A percentile compares a stretch with the other conserved stretches of the same genome.
phyloP scores from a whole-genome alignment of 2,888 invertebrate species.

The Lagria hirta region DNA sequence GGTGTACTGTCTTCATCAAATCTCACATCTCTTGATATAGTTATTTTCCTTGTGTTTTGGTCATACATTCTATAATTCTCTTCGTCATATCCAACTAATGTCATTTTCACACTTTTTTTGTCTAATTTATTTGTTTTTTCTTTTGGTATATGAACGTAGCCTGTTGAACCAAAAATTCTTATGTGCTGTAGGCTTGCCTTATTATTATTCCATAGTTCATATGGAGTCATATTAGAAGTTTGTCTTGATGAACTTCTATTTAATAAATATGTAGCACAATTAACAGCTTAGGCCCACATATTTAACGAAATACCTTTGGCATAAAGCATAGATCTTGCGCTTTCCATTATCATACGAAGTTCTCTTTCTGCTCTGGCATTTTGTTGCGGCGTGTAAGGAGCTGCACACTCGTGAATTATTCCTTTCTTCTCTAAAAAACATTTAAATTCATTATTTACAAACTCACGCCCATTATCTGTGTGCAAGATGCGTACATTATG shows the following conservation, averaged over 20 bases:
- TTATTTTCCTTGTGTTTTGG: neutral
- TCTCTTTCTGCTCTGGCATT: conserved; percentile 43
- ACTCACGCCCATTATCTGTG: conserved; percentile 24
- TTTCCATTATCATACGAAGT: conserved; percentile 43
- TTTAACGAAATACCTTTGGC: conserved; percentile 32
- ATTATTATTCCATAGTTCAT: conserved; percentile 17
- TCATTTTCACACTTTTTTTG: conserved; percentile 2
- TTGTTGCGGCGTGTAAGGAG: conserved; percentile 37
- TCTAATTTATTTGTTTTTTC: conserved; percentile 8
- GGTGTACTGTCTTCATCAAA: conserved; percentile 4
- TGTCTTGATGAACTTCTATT: conserved; percentile 31
- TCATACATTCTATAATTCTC: conserved; percentile 5
- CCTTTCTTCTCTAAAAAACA: conserved; percentile 32
- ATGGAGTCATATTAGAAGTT: conserved; percentile 2
- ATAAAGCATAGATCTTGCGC: conserved; percentile 42
- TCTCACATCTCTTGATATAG: conserved; percentile 3
- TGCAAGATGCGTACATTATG: conserved; percentile 16
- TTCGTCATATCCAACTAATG: conserved; percentile 7
- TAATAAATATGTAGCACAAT: conserved; percentile 37
- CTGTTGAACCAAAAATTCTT: conserved; percentile 24
- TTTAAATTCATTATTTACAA: conserved; percentile 1
- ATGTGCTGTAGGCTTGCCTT: conserved; percentile 32
- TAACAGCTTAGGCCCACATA: conserved; percentile 47
- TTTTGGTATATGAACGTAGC: conserved; percentile 26
- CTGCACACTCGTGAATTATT: conserved; percentile 34